Evolutionary conservation across 2,113 vertebrate species (phyloP).

Genomic region (Cyphomyrus plagiostoma): DNA sequence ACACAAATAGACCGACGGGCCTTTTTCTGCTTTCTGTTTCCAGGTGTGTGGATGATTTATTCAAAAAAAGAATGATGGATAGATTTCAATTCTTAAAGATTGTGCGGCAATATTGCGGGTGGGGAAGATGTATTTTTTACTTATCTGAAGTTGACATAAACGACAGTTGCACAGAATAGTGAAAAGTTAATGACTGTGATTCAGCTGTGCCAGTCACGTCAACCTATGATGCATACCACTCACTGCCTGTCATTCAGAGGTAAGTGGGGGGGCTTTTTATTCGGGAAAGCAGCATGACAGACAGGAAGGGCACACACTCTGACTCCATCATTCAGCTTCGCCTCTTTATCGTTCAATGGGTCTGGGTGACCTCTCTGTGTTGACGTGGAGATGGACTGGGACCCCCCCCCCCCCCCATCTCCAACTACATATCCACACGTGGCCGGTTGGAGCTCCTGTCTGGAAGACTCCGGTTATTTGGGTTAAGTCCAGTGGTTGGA

Average conservation of each 20-base stretch:
- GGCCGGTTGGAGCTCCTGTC: slow-evolving; percentile 30
- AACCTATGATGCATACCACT: background rate
- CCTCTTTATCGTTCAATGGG: background rate
- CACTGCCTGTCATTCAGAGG: background rate
- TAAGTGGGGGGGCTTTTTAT: background rate
- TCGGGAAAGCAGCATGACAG: background rate
- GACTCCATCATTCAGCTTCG: background rate
- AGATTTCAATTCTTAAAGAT: background rate
- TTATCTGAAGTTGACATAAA: background rate
- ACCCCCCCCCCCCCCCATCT: background rate
- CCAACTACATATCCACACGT: background rate
- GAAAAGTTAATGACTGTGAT: slow-evolving; percentile 12
- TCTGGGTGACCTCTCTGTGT: background rate
- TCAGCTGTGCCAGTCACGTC: background rate
- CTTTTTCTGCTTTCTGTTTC: background rate
- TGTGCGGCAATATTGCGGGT: background rate
- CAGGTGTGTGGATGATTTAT: background rate
- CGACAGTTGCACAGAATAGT: background rate
- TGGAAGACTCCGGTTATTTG: slow-evolving; percentile 50
- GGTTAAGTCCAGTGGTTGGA: slow-evolving; percentile 42
- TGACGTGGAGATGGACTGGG: slow-evolving; percentile 6
- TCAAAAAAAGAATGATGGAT: slow-evolving; percentile 11
- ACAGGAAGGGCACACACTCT: background rate
- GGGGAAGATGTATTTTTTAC: background rate
- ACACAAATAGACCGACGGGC: background rate